These are phyloP conservation scores for Cheilosia scutellata DNA, from an alignment of 2,888 invertebrate species.

Conservation along the genomic window DNA sequence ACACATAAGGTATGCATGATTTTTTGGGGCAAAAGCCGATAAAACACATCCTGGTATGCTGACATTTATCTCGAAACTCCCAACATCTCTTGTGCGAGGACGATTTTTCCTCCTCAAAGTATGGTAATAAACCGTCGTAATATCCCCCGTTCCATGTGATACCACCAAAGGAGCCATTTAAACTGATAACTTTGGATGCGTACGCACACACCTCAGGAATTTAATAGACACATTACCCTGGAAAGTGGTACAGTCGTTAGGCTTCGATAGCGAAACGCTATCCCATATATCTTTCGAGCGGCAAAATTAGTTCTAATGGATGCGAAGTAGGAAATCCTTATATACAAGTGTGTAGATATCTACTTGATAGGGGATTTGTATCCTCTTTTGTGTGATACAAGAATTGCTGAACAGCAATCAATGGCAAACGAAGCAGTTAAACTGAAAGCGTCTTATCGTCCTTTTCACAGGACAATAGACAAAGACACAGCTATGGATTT, in stretches of 20 bases:
- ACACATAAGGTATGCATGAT: neutral
- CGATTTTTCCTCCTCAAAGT: neutral
- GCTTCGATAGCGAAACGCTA: constrained; percentile 12
- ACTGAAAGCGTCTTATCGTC: constrained; percentile 41
- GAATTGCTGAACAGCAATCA: constrained; percentile 32
- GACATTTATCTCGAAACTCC: constrained; percentile 32
- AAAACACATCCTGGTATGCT: constrained; percentile 49
- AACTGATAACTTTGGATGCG: constrained; percentile 37
- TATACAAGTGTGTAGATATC: neutral
- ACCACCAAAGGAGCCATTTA: constrained; percentile 58
- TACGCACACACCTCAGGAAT: constrained; percentile 9
- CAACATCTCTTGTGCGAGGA: constrained; percentile 4
- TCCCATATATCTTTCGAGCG: neutral
- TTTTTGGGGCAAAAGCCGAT: constrained; percentile 15
- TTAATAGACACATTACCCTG: constrained; percentile 38
- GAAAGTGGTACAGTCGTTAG: constrained; percentile 37
- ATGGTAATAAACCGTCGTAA: constrained; percentile 32
- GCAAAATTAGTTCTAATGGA: constrained; percentile 56
- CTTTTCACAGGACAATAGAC: constrained; percentile 24
- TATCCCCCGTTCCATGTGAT: constrained; percentile 12
- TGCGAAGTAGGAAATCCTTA: constrained; percentile 5
- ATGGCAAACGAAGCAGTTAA: constrained; percentile 20
- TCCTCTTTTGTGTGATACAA: constrained; percentile 3
- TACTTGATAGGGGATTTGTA: neutral
- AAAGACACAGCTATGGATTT: neutral